These are phyloP conservation scores for Bellardia bayeri DNA, from an alignment of 2,888 invertebrate genomes.

Conservation along the genomic window DNA sequence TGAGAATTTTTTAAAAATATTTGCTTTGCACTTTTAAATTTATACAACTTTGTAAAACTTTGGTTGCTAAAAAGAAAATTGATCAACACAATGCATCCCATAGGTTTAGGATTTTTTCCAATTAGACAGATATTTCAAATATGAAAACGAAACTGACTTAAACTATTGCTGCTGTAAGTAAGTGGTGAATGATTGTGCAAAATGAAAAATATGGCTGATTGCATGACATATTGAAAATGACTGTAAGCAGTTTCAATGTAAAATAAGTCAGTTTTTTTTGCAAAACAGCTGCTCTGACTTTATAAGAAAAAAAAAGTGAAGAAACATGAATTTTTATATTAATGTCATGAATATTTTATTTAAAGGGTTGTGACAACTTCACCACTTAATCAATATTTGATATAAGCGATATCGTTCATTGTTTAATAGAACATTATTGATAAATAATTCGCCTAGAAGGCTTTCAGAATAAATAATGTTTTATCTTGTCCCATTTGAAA, in stretches of 20 bases:
- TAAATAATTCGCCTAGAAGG: no score
- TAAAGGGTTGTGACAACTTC: no score
- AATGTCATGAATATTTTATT: no score
- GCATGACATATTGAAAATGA: background rate
- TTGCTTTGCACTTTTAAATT: constrained; percentile 43
- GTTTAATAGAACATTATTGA: no score
- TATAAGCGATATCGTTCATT: no score
- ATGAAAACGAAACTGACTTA: background rate
- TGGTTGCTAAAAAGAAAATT: constrained; percentile 51
- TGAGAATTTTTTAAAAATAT: constrained; percentile 57
- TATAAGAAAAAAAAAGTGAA: no score
- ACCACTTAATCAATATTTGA: no score
- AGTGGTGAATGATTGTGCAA: background rate
- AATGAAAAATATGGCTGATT: background rate
- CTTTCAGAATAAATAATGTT: no score
- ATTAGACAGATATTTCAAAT: constrained; percentile 11
- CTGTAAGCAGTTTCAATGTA: background rate
- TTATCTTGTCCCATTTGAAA: no score
- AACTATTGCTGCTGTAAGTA: background rate
- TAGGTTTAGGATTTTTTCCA: background rate
- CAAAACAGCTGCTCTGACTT: no score
- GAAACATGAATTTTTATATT: no score
- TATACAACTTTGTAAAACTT: background rate
- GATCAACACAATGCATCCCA: constrained; percentile 2
- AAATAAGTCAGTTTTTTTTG: no score